Percentiles rank a stretch among this genome's conserved stretches.
These are phyloP conservation scores for Diorhabda sublineata DNA, from an alignment of 1,140 invertebrate species.

Conservation along the genomic window DNA sequence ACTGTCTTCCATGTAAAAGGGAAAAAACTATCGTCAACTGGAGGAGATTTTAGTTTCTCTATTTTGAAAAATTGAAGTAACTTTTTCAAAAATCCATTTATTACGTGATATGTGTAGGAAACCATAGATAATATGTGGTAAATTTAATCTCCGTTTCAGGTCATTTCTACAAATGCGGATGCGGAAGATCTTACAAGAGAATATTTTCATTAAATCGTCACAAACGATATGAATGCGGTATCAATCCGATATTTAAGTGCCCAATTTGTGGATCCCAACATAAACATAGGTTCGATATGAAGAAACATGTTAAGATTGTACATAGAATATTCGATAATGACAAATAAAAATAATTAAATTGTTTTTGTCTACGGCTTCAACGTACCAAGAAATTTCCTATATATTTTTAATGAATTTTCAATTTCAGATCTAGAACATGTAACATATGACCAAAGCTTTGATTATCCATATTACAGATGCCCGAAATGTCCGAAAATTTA, in stretches of 20 bases:
- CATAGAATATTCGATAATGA: conserved; percentile 15
- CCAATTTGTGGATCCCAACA: conserved; percentile 47
- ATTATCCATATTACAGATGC: conserved; percentile 20
- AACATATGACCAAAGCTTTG: not conserved
- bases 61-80: no score
- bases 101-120: no score
- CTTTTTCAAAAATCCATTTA: no score
- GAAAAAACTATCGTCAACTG: no score
- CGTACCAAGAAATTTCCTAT: no score
- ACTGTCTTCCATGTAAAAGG: no score
- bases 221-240: conserved; percentile 32
- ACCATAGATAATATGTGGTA: no score
- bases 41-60: no score
- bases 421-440: not conserved
- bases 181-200: conserved; percentile 30
- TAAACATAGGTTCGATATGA: conserved; percentile 34
- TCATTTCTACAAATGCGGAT: conserved; percentile 13
- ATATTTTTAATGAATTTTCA: not conserved
- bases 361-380: no score
- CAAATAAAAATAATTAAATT: not conserved
- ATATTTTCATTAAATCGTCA: conserved; percentile 28
- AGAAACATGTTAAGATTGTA: conserved; percentile 34
- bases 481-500: conserved; percentile 40
- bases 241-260: conserved; percentile 62
- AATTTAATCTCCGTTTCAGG: not conserved